Evolutionary conservation across 2,888 invertebrate genomes (phyloP).

Genomic region (Plebejus melissa): DNA sequence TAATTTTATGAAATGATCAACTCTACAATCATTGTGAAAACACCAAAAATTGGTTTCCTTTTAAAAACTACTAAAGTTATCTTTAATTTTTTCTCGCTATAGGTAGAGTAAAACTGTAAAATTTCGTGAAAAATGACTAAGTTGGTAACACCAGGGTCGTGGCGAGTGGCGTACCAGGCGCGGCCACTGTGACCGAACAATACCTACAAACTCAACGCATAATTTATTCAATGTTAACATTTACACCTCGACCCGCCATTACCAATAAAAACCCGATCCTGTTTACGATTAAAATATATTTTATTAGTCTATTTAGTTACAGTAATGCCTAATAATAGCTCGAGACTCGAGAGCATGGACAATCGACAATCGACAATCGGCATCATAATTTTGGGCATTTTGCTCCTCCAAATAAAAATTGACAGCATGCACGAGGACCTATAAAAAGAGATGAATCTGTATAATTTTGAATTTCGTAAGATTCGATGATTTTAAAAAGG

Average conservation of each 20-base stretch:
- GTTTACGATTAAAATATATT: neutral
- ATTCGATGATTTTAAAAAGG: slow-evolving; percentile 4
- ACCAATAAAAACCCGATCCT: slow-evolving; percentile 8
- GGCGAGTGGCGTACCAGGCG: neutral
- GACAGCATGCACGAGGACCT: neutral
- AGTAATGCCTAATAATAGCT: neutral
- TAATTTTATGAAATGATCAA: neutral
- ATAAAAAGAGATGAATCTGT: neutral
- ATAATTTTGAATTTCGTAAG: neutral
- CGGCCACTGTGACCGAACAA: neutral
- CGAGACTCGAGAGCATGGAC: neutral
- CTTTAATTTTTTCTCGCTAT: neutral
- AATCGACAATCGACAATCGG: neutral
- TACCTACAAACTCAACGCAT: slow-evolving; percentile 11
- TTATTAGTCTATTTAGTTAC: neutral
- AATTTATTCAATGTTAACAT: slow-evolving; percentile 23
- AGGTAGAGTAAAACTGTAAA: neutral
- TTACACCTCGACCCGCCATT: neutral
- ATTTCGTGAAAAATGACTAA: neutral
- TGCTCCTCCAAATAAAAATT: neutral
- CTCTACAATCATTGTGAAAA: no score
- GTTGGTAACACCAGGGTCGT: neutral
- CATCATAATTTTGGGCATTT: neutral
- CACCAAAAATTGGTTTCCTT: no score
- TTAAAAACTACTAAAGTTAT: neutral